Conservation (phyloP, 2,888 invertebrate genomes). For the Heteromurus nitidus region DNA sequence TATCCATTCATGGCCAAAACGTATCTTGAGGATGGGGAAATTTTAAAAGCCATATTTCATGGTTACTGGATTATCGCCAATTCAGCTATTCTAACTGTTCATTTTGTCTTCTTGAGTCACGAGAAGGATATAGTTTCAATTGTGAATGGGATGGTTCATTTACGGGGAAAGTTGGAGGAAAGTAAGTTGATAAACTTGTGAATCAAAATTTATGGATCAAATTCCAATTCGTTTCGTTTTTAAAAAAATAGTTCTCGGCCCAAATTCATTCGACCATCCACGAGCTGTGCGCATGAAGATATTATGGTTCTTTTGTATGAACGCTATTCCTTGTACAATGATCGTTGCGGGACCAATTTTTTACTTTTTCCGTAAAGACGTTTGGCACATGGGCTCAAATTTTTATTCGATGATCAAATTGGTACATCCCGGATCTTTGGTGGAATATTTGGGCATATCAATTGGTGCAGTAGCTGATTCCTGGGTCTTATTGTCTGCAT, state of each 20-base stretch:
- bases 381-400: neutral
- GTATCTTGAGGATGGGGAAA: too few species aligned
- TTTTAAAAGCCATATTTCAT: too few species aligned
- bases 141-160: neutral
- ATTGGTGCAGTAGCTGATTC: neutral
- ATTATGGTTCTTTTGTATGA: neutral
- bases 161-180: neutral
- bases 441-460: neutral
- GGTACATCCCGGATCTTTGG: neutral
- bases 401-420: neutral
- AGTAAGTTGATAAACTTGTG: too few species aligned
- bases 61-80: neutral
- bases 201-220: neutral
- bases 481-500: neutral
- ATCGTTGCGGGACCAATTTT: neutral
- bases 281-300: neutral
- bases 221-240: neutral
- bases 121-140: neutral
- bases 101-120: neutral
- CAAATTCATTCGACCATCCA: neutral
- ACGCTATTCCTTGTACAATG: neutral
- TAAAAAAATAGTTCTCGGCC: neutral
- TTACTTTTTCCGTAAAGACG: neutral
- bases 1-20: too few species aligned
- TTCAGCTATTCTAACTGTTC: neutral